These are phyloP conservation scores for Thomomys bottae DNA, from an alignment of 2,113 vertebrate species.

Conservation along the genomic window DNA sequence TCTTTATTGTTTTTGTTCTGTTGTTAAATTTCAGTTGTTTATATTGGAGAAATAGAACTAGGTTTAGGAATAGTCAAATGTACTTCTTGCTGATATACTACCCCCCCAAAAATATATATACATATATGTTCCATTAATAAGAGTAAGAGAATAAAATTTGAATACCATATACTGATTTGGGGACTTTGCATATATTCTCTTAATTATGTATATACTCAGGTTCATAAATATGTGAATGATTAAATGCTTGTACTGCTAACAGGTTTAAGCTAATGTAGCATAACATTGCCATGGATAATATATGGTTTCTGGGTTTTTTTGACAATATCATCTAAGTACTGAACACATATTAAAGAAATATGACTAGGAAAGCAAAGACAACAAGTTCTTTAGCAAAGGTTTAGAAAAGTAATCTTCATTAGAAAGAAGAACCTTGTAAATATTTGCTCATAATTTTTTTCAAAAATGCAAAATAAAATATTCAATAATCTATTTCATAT, in stretches of 20 bases:
- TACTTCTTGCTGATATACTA: too few relatives aligned
- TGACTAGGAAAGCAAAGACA: slow-evolving; percentile 46
- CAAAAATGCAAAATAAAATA: slow-evolving; percentile 73
- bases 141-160: too few relatives aligned
- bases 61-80: too few relatives aligned
- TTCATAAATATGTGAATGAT: slow-evolving; percentile 43
- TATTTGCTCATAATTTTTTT: slow-evolving; percentile 66
- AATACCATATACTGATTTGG: too few relatives aligned
- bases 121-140: too few relatives aligned
- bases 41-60: too few relatives aligned
- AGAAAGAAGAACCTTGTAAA: slow-evolving; percentile 70
- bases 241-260: slow-evolving; percentile 38
- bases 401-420: slow-evolving; percentile 73
- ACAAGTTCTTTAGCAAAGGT: slow-evolving; percentile 29
- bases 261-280: slow-evolving; percentile 45
- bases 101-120: too few relatives aligned
- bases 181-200: too few relatives aligned
- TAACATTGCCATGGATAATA: background rate
- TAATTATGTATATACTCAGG: too few relatives aligned
- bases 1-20: too few relatives aligned
- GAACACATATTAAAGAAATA: slow-evolving; percentile 49
- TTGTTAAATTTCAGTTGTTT: too few relatives aligned
- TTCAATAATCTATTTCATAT: slow-evolving; percentile 79
- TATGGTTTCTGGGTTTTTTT: slow-evolving; percentile 23
- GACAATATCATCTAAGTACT: background rate